These are phyloP conservation scores for Rostratula benghalensis DNA, from an alignment of 2,113 vertebrate genomes.

Conservation along the genomic window DNA sequence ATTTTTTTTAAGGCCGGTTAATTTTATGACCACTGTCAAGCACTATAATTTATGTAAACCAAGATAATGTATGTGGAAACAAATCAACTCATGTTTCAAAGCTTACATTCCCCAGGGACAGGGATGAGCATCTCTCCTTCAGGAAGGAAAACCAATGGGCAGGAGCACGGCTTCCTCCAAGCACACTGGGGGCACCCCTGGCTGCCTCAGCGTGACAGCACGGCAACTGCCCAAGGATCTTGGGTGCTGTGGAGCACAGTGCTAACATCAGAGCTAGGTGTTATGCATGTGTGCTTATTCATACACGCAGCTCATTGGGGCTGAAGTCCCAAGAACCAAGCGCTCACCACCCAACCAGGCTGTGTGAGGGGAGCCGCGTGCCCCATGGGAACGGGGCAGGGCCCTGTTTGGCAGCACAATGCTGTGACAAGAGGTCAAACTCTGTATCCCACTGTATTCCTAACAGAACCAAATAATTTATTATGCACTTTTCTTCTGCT, in stretches of 20 bases:
- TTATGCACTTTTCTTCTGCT: not conserved
- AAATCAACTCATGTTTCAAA: conserved; percentile 26
- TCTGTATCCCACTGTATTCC: not conserved
- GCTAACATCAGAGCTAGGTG: not conserved
- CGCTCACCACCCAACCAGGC: not conserved
- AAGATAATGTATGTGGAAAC: conserved; percentile 37
- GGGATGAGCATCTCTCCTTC: not conserved
- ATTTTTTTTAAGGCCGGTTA: not conserved
- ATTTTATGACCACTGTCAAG: conserved; percentile 37
- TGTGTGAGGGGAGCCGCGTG: not conserved
- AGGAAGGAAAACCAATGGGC: not conserved
- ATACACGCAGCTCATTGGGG: not conserved
- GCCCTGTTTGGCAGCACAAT: not conserved
- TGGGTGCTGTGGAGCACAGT: not conserved
- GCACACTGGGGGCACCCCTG: fast-evolving
- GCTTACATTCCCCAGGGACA: not conserved
- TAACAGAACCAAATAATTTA: not conserved
- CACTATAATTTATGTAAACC: conserved; percentile 9
- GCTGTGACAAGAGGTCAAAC: not conserved
- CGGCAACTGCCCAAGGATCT: not conserved
- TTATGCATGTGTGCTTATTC: not conserved
- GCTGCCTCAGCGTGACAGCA: not conserved
- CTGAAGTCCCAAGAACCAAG: not conserved
- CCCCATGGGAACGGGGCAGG: fast-evolving
- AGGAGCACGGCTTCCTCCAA: not conserved